Conservation (phyloP, 2,113 vertebrate species). For the Garra rufa region DNA sequence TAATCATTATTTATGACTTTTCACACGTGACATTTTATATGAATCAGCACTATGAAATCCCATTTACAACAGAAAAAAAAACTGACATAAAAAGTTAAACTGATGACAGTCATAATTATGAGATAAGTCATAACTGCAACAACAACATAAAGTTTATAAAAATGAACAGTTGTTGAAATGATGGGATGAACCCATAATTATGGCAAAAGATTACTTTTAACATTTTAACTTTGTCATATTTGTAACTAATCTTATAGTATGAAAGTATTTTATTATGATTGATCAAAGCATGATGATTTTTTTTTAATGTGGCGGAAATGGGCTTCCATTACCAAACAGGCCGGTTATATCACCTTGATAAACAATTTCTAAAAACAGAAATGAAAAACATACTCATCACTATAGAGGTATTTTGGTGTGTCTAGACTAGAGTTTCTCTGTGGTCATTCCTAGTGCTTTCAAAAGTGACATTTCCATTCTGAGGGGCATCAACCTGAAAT, state of each 20-base stretch:
- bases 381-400: not conserved
- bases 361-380: not conserved
- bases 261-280: too few species aligned
- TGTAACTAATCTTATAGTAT: too few species aligned
- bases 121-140: too few species aligned
- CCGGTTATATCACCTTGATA: not conserved
- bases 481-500: conserved; percentile 29
- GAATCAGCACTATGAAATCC: not conserved
- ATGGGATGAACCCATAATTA: too few species aligned
- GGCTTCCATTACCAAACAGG: not conserved
- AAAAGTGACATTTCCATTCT: not conserved
- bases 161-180: too few species aligned
- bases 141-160: too few species aligned
- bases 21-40: not conserved
- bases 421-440: conserved; percentile 43
- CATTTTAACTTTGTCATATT: too few species aligned
- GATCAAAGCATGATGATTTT: not conserved
- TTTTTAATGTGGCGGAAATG: not conserved
- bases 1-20: too few species aligned
- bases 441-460: not conserved
- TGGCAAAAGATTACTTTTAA: too few species aligned
- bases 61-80: not conserved
- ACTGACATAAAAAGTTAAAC: not conserved
- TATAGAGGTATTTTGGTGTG: not conserved
- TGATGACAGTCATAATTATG: not conserved